A percentile compares a stretch with the other conserved stretches of the same genome.
These are phyloP conservation scores for Chloroceryle inda DNA, from an alignment of 2,797 vertebrate species.

Conservation along the genomic window DNA sequence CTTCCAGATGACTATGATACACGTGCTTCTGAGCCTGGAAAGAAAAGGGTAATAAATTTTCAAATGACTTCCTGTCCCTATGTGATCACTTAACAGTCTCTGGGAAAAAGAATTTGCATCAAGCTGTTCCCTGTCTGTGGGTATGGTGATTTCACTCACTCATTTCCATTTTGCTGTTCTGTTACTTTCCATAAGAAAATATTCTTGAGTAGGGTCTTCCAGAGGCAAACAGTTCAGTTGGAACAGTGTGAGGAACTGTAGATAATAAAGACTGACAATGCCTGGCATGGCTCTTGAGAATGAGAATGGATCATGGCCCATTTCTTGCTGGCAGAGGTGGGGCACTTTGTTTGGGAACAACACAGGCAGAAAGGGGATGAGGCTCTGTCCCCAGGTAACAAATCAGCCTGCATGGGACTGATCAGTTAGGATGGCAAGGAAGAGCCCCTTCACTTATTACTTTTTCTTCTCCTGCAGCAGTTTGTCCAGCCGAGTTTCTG, in stretches of 20 bases:
- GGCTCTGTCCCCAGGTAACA: background rate
- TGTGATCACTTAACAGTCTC: background rate
- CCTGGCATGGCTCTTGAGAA: background rate
- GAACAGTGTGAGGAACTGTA: background rate
- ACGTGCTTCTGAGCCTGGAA: constrained; percentile 95
- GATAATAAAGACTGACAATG: background rate
- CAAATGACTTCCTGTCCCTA: background rate
- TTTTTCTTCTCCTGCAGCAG: background rate
- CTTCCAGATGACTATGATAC: constrained; percentile 98
- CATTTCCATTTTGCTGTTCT: background rate
- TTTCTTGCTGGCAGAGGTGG: background rate
- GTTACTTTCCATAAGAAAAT: background rate
- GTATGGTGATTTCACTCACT: background rate
- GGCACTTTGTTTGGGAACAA: background rate
- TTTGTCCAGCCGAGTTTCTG: background rate
- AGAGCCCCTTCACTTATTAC: background rate
- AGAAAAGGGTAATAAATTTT: constrained; percentile 92
- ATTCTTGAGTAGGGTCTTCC: background rate
- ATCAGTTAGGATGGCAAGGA: background rate
- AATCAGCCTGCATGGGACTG: background rate
- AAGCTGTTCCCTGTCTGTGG: background rate
- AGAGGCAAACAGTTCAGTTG: background rate
- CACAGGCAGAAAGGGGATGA: background rate
- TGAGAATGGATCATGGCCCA: background rate
- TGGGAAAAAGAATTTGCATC: background rate